Base-by-base conservation (phyloP, 2,797 vertebrate species). In the Ctenochaetus hawaiiensis region DNA sequence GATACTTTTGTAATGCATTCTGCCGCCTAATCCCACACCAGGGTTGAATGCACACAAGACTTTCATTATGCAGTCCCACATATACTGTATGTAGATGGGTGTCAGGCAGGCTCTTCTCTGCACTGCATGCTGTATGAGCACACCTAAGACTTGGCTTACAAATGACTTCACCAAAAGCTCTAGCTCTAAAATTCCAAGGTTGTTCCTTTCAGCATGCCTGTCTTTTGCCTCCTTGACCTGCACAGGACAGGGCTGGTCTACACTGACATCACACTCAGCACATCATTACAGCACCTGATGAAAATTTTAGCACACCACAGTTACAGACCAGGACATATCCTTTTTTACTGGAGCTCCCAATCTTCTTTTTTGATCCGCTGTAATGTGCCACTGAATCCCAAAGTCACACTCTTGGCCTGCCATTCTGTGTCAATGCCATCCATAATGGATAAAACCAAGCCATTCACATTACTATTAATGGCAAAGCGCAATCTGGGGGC, bases 381-480 rank as follows among this genome's bases (percentile, higher is more conserved):
- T 81, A 84, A 89, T 69, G 60, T 87, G 84, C 82, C 64, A 67
- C 80, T 82, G 53, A 87, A 84, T 93, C 85, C 87, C 81, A 90
- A 84, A 89, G 89, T 88, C 83, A 69, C 91, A 70, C 83, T 82
- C 83, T 85, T 89, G 76, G 56, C 84, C 84, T 77, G 75, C 79
- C 68, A 87, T 84, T 89, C 73, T 82, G 80, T 84, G 84, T 86
- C 90, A 84, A 64, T 87, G 84, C 59, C 77, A 92, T 91, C 65
- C 75, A 94, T 91, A 87, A 92, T 85, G 86, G 84, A 92, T 90
- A 89, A 89, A 92, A 89, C 82, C 79, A 86, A 88, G 85, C 63
- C 74, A 86, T 93, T 90, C 81, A 64, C 88, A 89, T 93, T 89
- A 89, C 87, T 90, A 92, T 93, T 94, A 88, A 93, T 91, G 88